Evolutionary conservation across 2,888 invertebrate genomes (phyloP).

Genomic region (Aphrophora alni): DNA sequence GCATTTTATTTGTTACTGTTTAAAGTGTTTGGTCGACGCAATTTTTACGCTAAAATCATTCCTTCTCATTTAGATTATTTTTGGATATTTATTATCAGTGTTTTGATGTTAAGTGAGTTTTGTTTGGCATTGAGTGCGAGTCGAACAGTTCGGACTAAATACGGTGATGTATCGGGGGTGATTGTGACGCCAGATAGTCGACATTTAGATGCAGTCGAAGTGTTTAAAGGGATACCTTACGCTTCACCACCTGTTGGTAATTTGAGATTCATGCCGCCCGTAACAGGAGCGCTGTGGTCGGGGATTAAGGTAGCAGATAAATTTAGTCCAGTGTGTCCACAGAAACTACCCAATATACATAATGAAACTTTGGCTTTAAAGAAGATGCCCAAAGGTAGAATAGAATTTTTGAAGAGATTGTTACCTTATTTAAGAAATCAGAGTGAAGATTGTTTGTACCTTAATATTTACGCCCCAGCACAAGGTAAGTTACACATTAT

Average conservation of each 20-base stretch:
- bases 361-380: slow-evolving; percentile 84
- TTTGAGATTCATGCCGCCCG: slow-evolving; percentile 95
- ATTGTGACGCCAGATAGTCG: slow-evolving; percentile 83
- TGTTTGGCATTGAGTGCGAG: slow-evolving; percentile 64
- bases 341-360: slow-evolving; percentile 80
- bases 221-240: slow-evolving; percentile 92
- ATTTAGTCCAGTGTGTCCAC: slow-evolving; percentile 92
- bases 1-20: not conserved
- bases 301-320: slow-evolving; percentile 87
- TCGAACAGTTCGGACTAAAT: slow-evolving; percentile 85
- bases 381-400: slow-evolving; percentile 86
- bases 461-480: slow-evolving; percentile 96
- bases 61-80: not conserved
- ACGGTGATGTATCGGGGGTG: slow-evolving; percentile 85
- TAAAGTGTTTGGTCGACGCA: not conserved
- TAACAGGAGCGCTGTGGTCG: slow-evolving; percentile 90
- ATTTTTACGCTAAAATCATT: not conserved
- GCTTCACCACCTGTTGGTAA: slow-evolving; percentile 90
- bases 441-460: slow-evolving; percentile 95
- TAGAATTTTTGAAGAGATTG: slow-evolving; percentile 87
- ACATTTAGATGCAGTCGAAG: slow-evolving; percentile 87
- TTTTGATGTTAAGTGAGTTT: not conserved
- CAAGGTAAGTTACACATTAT: slow-evolving; percentile 72
- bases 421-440: slow-evolving; percentile 88
- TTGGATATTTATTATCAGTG: not conserved